Conservation (phyloP, 2,888 invertebrate species). For the Epiblema foenella region DNA sequence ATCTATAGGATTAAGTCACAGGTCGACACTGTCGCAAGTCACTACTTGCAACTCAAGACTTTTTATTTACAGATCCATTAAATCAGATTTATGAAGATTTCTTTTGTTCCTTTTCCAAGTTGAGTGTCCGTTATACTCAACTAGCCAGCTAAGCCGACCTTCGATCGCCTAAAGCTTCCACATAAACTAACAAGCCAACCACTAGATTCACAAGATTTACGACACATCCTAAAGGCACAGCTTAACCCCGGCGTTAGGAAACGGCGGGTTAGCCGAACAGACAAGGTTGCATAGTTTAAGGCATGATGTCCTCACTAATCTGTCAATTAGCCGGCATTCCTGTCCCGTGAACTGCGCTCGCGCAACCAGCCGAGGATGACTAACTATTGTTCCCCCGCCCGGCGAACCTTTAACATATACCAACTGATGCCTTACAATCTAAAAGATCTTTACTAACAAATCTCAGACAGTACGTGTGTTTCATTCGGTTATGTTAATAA, state of each 20-base stretch:
- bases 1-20: background rate
- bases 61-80: background rate
- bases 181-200: constrained; percentile 30
- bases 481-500: background rate
- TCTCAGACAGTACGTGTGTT: background rate
- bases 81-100: background rate
- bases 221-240: constrained; percentile 27
- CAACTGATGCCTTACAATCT: background rate
- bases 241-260: constrained; percentile 33
- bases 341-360: constrained; percentile 71
- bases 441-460: background rate
- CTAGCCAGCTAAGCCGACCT: constrained; percentile 19
- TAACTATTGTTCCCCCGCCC: constrained; percentile 57
- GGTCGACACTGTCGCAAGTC: background rate
- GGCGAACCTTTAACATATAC: constrained; percentile 12
- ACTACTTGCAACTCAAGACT: background rate
- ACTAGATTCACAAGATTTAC: constrained; percentile 28
- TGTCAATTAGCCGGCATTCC: constrained; percentile 79
- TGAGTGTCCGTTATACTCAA: background rate
- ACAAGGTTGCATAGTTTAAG: constrained; percentile 54
- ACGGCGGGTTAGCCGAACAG: constrained; percentile 35
- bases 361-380: constrained; percentile 57
- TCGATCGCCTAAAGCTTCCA: constrained; percentile 27
- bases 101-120: background rate
- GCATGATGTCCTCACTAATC: constrained; percentile 69